These are phyloP conservation scores for Pocota personata DNA, from an alignment of 2,888 invertebrate genomes.

Conservation along the genomic window DNA sequence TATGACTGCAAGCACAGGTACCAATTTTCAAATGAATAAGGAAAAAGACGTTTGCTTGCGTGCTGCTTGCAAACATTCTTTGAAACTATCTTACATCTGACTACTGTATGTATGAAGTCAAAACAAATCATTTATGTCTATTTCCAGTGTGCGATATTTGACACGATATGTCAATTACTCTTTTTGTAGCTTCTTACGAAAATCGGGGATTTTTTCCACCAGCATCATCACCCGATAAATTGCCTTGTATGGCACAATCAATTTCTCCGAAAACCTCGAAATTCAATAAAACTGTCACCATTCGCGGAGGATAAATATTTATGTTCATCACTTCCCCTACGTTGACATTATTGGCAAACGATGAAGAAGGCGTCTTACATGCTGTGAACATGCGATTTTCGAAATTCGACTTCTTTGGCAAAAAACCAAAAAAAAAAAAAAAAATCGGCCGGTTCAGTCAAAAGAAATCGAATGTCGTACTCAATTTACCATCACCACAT, in stretches of 20 bases:
- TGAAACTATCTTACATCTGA: too few relatives aligned
- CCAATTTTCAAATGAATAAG: too few relatives aligned
- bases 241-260: constrained; percentile 22
- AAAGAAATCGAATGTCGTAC: constrained; percentile 54
- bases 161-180: constrained; percentile 13
- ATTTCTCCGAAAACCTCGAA: constrained; percentile 43
- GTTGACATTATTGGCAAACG: constrained; percentile 57
- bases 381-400: constrained; percentile 63
- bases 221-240: background rate
- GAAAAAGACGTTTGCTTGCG: too few relatives aligned
- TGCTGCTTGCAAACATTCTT: too few relatives aligned
- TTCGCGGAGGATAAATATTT: constrained; percentile 50
- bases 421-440: constrained; percentile 16
- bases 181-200: constrained; percentile 17
- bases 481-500: constrained; percentile 58
- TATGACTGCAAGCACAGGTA: too few relatives aligned
- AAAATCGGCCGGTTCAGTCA: constrained; percentile 17
- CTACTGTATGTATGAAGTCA: too few relatives aligned
- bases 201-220: background rate
- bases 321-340: constrained; percentile 59
- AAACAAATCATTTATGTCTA: background rate
- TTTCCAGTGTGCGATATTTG: background rate
- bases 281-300: constrained; percentile 72
- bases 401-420: constrained; percentile 22
- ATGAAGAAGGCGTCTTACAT: constrained; percentile 56